Percentiles rank a stretch among this genome's conserved stretches.
These are phyloP conservation scores for Capromys pilorides DNA, from an alignment of 2,797 vertebrate species.

Conservation along the genomic window DNA sequence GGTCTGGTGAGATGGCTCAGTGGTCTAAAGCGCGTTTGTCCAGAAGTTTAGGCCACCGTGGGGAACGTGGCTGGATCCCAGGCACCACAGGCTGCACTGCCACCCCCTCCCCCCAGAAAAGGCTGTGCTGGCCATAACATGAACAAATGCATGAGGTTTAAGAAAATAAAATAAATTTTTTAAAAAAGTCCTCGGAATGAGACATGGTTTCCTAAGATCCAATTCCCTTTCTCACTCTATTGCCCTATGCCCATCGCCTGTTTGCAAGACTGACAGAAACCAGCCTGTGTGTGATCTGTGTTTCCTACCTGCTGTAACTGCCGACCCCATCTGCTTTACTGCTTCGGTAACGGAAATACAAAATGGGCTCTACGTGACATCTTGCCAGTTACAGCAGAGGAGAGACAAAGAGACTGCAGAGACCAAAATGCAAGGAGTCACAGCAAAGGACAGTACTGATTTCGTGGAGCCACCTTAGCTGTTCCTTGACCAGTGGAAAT, in stretches of 20 bases:
- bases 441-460: not conserved
- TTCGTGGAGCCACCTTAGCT: slow-evolving; percentile 22
- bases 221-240: not conserved
- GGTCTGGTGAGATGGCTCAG: too few species aligned
- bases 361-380: slow-evolving; percentile 37
- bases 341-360: slow-evolving; percentile 63
- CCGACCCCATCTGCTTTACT: slow-evolving; percentile 70
- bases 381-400: slow-evolving; percentile 63
- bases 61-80: too few species aligned
- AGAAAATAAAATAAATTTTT: too few species aligned
- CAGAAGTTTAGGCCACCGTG: too few species aligned
- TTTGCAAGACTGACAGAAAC: not conserved
- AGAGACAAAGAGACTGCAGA: slow-evolving; percentile 4
- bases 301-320: slow-evolving; percentile 55
- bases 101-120: too few species aligned
- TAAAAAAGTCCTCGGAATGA: not conserved
- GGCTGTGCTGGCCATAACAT: too few species aligned
- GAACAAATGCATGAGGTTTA: too few species aligned
- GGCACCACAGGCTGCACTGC: too few species aligned
- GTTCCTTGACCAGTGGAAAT: slow-evolving; percentile 74
- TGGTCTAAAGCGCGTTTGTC: too few species aligned
- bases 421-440: not conserved
- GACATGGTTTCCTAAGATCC: not conserved
- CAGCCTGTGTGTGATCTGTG: not conserved
- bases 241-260: not conserved